These are phyloP conservation scores for Sialis fuliginosa DNA, from an alignment of 2,888 invertebrate genomes.

Conservation along the genomic window DNA sequence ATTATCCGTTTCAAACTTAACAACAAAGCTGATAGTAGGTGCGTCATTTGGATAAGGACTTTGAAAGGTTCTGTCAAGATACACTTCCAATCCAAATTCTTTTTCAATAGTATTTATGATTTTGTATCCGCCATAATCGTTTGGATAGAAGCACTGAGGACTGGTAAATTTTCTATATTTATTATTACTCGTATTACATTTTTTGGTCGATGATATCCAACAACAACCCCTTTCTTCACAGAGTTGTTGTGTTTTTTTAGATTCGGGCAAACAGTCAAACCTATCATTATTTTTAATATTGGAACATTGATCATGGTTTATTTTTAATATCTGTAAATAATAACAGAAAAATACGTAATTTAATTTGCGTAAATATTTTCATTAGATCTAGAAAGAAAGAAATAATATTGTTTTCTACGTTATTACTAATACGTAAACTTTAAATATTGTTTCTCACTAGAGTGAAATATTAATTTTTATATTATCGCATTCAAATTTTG, in stretches of 20 bases:
- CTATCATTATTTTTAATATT: slow-evolving; percentile 28
- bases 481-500: too few relatives aligned
- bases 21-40: slow-evolving; percentile 35
- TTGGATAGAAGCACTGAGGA: slow-evolving; percentile 60
- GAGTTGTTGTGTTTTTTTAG: slow-evolving; percentile 26
- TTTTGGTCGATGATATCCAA: slow-evolving; percentile 28
- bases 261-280: slow-evolving; percentile 56
- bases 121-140: slow-evolving; percentile 43
- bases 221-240: slow-evolving; percentile 54
- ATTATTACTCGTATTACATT: slow-evolving; percentile 12
- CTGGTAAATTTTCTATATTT: slow-evolving; percentile 24
- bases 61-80: slow-evolving; percentile 30
- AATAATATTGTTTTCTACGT: too few relatives aligned
- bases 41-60: slow-evolving; percentile 52
- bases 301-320: slow-evolving; percentile 23
- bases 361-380: too few relatives aligned
- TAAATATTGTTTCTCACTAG: too few relatives aligned
- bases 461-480: too few relatives aligned
- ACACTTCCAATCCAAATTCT: slow-evolving; percentile 38
- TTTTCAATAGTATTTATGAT: slow-evolving; percentile 41
- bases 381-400: too few relatives aligned
- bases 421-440: too few relatives aligned
- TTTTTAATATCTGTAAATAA: too few relatives aligned
- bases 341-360: too few relatives aligned
- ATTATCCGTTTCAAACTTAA: slow-evolving; percentile 40